Conservation (phyloP, 2,888 invertebrate species). For the Erebia aethiops region DNA sequence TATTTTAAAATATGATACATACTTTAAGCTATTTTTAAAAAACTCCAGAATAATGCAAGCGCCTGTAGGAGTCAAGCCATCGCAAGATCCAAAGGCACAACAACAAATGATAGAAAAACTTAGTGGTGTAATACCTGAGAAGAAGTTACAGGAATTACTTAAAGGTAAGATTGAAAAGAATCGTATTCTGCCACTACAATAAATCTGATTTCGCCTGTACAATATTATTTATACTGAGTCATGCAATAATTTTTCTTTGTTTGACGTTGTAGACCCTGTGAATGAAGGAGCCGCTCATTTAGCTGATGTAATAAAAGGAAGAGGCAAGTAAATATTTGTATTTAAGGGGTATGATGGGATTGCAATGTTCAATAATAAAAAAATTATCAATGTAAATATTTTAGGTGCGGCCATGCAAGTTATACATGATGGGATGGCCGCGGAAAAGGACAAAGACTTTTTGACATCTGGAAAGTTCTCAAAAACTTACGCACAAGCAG, state of each 20-base stretch:
- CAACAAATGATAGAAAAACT: slow-evolving; percentile 50
- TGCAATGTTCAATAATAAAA: too few relatives aligned
- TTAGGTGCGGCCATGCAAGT: slow-evolving; percentile 58
- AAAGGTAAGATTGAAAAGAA: slow-evolving; percentile 47
- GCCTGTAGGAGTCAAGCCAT: slow-evolving; percentile 50
- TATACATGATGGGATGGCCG: slow-evolving; percentile 52
- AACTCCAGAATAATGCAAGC: slow-evolving; percentile 52
- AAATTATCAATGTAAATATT: neutral
- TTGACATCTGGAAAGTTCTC: slow-evolving; percentile 54
- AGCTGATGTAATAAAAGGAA: slow-evolving; percentile 55
- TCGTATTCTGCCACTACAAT: neutral
- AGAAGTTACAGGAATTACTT: slow-evolving; percentile 51
- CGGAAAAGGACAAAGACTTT: slow-evolving; percentile 53
- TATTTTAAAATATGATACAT: neutral
- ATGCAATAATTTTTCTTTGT: neutral
- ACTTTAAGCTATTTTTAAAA: neutral
- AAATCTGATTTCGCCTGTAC: neutral
- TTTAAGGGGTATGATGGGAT: too few relatives aligned
- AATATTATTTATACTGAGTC: neutral
- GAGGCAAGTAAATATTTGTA: slow-evolving; percentile 49
- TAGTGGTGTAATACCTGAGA: slow-evolving; percentile 53
- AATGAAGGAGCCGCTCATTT: slow-evolving; percentile 59
- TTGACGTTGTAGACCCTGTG: slow-evolving; percentile 49
- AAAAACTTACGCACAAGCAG: slow-evolving; percentile 51
- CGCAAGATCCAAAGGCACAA: slow-evolving; percentile 49